Percentiles rank a stretch among this genome's conserved stretches.
Conservation (phyloP, 2,113 vertebrate genomes). For the Silurus meridionalis region DNA sequence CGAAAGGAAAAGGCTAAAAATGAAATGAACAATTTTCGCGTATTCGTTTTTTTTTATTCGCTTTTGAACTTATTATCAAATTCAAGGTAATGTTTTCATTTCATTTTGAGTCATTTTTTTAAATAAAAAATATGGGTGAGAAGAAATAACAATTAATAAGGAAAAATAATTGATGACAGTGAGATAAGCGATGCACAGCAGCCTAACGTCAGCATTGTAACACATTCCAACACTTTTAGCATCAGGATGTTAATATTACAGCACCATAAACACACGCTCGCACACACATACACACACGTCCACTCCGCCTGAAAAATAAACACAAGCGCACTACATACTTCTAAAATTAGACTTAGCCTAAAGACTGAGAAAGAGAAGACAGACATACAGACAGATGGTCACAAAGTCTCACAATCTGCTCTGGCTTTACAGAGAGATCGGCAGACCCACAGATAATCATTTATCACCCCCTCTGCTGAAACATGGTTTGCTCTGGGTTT, state of each 20-base stretch:
- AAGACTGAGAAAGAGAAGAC: neutral
- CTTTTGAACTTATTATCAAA: neutral
- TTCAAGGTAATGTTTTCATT: neutral
- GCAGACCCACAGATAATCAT: neutral
- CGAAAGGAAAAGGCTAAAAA: conserved; percentile 61
- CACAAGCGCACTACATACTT: neutral
- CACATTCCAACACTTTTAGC: conserved; percentile 6
- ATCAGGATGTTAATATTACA: neutral
- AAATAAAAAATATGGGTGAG: neutral
- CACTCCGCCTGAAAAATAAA: conserved; percentile 7
- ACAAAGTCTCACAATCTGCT: neutral
- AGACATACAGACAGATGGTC: neutral
- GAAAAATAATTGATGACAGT: neutral
- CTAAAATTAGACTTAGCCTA: neutral
- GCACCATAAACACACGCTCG: neutral
- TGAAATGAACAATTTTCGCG: conserved; percentile 39
- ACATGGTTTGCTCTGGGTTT: neutral
- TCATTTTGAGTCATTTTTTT: conserved; percentile 38
- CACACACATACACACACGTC: neutral
- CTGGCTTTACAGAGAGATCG: neutral
- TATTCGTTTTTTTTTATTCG: neutral
- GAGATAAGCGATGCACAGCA: neutral
- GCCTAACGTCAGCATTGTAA: neutral
- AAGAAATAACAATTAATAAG: conserved; percentile 6
- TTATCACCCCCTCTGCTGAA: neutral